Base-by-base conservation (phyloP, 2,888 invertebrate species). In the Xestia rhomboidea region DNA sequence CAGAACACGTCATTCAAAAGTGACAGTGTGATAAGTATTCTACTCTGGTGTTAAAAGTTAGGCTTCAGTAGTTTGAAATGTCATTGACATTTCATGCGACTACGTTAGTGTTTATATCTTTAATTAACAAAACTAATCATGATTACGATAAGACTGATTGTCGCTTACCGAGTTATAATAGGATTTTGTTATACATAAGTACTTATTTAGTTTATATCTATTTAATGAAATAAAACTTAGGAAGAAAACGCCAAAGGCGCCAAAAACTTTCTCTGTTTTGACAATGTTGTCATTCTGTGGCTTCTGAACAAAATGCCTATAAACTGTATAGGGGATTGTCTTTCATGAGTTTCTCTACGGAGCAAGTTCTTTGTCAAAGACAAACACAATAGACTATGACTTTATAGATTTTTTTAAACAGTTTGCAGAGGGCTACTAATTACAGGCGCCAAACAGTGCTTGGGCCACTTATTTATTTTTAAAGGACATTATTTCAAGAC, bases 321-420 rank as follows among this genome's bases (percentile, higher is more conserved):
- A 91, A 88, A 91, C 89, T 88, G 91, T 89, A 91, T 90, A 89
- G 90, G 90, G 90, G 90, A 92, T 92, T 89, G 86, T 86, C 77
- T 87, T 89, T 89, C 86, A 88, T 85, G 83, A 90, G 89, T 89
- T 91, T 91, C 87, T 89, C 89, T 49, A 72, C 51, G 57, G 30
- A 76, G 76, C 75, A 68, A 86, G 62, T 73, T 76, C 75, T 83
- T 88, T 88, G 80, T 77, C 66, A 71, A 54, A 79, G 67, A 68
- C 62, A 70, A 44, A 62, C 66, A 77, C 83, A 76, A 88, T 79
- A 68, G 73, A 85, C 38, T 63, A 6, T 73, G 30, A 38, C 67
- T 51, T 75, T 76, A 81, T 81, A 68, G 67, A 69, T 79, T 86
- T 63, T 77, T 74, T 74, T 54, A 34, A 71, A 66, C 46, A 11